These are phyloP conservation scores for Monomorium pharaonis DNA, from an alignment of 1,140 invertebrate species.

Conservation along the genomic window DNA sequence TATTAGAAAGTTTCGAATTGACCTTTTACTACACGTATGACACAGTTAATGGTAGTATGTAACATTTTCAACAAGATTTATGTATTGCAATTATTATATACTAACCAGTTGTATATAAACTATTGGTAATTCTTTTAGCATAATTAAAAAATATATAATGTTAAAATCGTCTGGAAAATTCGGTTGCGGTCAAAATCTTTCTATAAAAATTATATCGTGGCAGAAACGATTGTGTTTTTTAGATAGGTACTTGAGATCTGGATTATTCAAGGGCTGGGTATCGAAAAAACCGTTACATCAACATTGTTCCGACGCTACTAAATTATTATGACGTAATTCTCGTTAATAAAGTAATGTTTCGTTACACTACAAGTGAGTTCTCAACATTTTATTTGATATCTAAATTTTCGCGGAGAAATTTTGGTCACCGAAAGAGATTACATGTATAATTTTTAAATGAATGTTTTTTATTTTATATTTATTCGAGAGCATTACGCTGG, in stretches of 20 bases:
- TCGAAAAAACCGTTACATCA: slow-evolving; percentile 5
- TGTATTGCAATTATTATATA: too few relatives aligned
- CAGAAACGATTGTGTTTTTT: neutral
- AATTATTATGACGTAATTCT: slow-evolving; percentile 36
- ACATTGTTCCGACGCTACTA: slow-evolving; percentile 6
- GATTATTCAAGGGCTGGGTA: slow-evolving; percentile 25
- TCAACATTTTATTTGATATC: too few relatives aligned
- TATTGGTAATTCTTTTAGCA: neutral
- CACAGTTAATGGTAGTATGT: neutral
- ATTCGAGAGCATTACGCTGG: neutral
- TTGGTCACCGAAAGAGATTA: neutral
- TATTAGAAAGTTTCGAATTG: slow-evolving; percentile 21
- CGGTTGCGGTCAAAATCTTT: neutral
- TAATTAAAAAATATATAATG: neutral
- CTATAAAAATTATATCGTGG: slow-evolving; percentile 14
- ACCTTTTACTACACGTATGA: neutral
- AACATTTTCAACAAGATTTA: neutral
- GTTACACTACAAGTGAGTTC: neutral
- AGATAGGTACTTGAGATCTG: neutral
- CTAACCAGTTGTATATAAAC: too few relatives aligned
- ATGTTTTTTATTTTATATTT: neutral
- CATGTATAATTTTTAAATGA: neutral
- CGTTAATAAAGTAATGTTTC: slow-evolving; percentile 14
- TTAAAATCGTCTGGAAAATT: neutral
- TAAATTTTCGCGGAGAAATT: neutral